Base-by-base conservation (phyloP, 1,140 invertebrate species). In the Diploscapter pachys region DNA sequence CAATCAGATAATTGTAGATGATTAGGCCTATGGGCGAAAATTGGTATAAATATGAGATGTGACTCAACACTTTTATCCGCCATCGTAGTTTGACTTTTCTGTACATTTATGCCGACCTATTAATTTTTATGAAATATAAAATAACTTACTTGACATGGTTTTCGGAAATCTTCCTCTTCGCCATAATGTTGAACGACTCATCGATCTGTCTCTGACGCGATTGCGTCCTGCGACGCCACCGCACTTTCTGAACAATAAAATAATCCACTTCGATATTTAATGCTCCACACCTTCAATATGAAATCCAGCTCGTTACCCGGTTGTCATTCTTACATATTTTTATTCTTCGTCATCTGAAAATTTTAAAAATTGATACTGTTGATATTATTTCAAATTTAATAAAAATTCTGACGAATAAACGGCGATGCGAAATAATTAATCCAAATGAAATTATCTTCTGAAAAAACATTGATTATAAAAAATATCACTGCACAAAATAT, bases 161-260 rank as follows among this genome's bases (percentile, higher is more conserved):
- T 48, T 68, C 66, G 49, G 66, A 68, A 9, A 68, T 68, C 50
- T 74, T 74, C 54, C 73, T 50, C 31, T 56, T n/a, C 9, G 73
- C 73, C 6, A 65, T 59, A 9, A 74, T 55, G 48, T 67, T 74
- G 57, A 74, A 74, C 5, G 63, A 66, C 64, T 74, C 73, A 51
- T 74, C 73, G 56, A 74, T 74, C 5, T 61, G 64, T 63, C 70
- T 64, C 63, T 74, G 73, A 51, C 73, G 73, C 64, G 73, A 65
- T 61, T 54, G 56, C 68, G 59, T 70, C 9, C 56, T 61, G 53
- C 68, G 68, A 59, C 55, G 56, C 5, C 59, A 70, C 68, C 68
- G 68, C 13, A 70, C 56, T 53, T 70, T 70, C 68, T 70, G 56
- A 5, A 61, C 59, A 61, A 52, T 3, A 9, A 31, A 61, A 52